These are phyloP conservation scores for Porphyrio hochstetteri DNA, from an alignment of 2,113 vertebrate species.

Conservation along the genomic window DNA sequence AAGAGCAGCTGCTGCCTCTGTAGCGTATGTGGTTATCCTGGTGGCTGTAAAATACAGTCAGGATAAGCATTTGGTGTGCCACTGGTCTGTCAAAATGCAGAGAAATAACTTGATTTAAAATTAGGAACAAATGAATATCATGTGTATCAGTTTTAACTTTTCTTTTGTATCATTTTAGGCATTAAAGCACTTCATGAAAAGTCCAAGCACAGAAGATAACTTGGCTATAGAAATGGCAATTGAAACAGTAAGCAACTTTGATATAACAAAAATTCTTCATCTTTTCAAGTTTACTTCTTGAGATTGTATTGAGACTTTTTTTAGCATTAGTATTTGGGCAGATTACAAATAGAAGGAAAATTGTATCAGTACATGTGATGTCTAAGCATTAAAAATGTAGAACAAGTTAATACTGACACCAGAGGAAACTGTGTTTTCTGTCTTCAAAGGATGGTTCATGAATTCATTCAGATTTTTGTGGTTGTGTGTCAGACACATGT, in stretches of 20 bases:
- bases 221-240: constrained; percentile 95
- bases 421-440: background rate
- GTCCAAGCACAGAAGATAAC: constrained; percentile 87
- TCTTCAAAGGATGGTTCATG: background rate
- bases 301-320: background rate
- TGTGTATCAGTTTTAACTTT: background rate
- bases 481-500: background rate
- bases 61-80: background rate
- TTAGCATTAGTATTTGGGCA: background rate
- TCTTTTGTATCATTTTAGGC: constrained; percentile 79
- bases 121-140: background rate
- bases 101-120: background rate
- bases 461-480: background rate
- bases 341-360: background rate
- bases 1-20: background rate
- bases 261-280: background rate
- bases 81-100: background rate
- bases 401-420: background rate
- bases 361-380: background rate
- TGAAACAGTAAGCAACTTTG: constrained; percentile 85
- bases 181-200: constrained; percentile 93
- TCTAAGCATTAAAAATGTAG: background rate
- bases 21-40: background rate
- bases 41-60: background rate
- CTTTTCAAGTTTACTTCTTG: background rate